Evolutionary conservation across 2,888 invertebrate genomes (phyloP), one percentile per base, ranked within the genome.

Genomic region (Dasysyrphus tricinctus): DNA sequence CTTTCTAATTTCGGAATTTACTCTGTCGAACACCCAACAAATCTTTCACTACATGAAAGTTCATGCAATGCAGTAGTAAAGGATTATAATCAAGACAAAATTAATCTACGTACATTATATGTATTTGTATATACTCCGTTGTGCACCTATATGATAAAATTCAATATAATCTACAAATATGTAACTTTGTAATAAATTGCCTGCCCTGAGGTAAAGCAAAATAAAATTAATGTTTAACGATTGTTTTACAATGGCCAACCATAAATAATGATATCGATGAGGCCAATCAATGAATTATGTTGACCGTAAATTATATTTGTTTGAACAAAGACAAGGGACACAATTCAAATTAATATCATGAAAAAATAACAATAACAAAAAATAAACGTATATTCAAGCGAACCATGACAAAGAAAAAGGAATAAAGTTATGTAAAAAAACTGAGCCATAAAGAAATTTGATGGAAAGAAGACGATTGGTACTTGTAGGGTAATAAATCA

Each of bases 221-320:
- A 39, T 56, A 63, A 79, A 69, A 73, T 79, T 42, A 61, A 80
- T 80, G 73, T 69, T 34, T 29, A 16, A 19, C 72, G 56, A 81
- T 76, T 76, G 16, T 69, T 78, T 54, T 67, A 8, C 34, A 65
- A 81, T 72, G 67, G 69, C 56, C 54, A 16, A 61, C 29, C 47
- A 63, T 61, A 61, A 70, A 75, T 69, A 32, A 63, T 11, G 32
- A 34, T 24, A 74, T 80, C 54, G 63, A 44, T 42, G 24, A 12
- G 29, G 34, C 8, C 34, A 61, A 74, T 67, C 67, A 51, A 73
- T 44, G 29, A 49, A 34, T 12, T 47, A 47, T 37, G 65, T 19
- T 51, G 59, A 54, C 14, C 54, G 61, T 75, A 37, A 80, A 75
- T 80, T 29, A 54, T 75, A 47, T 61, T 75, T n/a, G n/a, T 75